These are phyloP conservation scores for Harmothoe impar DNA, from an alignment of 2,888 invertebrate species.

Conservation along the genomic window DNA sequence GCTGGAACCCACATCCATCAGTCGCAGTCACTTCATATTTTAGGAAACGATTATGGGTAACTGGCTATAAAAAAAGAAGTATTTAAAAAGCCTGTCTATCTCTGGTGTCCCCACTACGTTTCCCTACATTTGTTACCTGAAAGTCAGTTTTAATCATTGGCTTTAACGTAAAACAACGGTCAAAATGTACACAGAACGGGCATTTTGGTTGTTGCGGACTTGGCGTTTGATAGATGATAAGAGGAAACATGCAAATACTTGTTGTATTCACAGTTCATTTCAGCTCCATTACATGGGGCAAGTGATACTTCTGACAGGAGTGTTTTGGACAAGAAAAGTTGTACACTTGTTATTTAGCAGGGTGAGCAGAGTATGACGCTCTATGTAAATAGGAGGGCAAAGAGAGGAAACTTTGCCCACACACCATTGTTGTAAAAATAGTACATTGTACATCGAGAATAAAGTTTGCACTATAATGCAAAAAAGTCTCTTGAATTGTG, in stretches of 20 bases:
- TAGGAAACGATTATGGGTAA: no score
- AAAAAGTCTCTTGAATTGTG: not conserved
- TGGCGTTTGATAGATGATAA: not conserved
- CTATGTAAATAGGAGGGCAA: constrained; percentile 23
- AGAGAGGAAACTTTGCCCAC: constrained; percentile 6
- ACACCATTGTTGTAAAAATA: constrained; percentile 42
- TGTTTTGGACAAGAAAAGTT: not conserved
- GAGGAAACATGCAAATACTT: constrained; percentile 12
- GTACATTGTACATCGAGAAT: constrained; percentile 18
- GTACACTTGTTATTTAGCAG: not conserved
- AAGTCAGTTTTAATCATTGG: no score
- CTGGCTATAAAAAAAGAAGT: no score
- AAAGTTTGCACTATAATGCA: constrained; percentile 34
- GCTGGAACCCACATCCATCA: no score
- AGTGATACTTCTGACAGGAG: constrained; percentile 3
- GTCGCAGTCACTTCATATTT: no score
- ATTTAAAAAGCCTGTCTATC: no score
- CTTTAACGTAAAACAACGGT: no score
- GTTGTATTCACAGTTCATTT: not conserved
- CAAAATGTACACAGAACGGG: no score
- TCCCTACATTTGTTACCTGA: no score
- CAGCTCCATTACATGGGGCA: not conserved
- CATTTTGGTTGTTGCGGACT: not conserved
- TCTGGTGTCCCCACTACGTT: no score
- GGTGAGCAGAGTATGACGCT: not conserved